Evolutionary conservation across 2,888 invertebrate genomes (phyloP).

Genomic region (Aspidiotus rigidus): DNA sequence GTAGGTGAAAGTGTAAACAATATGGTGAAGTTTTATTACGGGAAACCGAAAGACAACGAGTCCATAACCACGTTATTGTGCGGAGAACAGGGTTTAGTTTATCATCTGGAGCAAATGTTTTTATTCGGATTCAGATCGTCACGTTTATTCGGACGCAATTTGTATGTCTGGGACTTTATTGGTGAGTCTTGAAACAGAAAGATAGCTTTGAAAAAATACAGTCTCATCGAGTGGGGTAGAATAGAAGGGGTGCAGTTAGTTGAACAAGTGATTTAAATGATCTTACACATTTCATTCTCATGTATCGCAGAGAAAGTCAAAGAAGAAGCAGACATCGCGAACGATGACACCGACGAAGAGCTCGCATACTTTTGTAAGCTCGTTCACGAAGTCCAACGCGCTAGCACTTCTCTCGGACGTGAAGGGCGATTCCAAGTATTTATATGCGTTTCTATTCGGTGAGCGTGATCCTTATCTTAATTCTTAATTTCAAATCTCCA

Average conservation of each 20-base stretch:
- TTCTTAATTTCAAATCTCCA: not conserved
- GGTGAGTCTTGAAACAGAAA: conserved; percentile 51
- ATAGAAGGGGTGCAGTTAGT: too few relatives aligned
- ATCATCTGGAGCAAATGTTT: conserved; percentile 88
- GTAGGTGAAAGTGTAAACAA: conserved; percentile 89
- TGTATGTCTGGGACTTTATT: conserved; percentile 97
- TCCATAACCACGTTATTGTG: conserved; percentile 85
- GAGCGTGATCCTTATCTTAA: conserved; percentile 38
- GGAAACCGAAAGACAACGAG: conserved; percentile 51
- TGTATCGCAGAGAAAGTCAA: conserved; percentile 38
- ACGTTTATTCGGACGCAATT: conserved; percentile 82
- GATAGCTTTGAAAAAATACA: too few relatives aligned
- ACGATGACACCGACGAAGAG: conserved; percentile 33
- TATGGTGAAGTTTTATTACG: conserved; percentile 92
- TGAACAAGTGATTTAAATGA: too few relatives aligned
- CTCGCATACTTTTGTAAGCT: conserved; percentile 65
- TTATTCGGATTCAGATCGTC: conserved; percentile 90
- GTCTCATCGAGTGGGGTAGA: too few relatives aligned
- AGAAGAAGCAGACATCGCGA: conserved; percentile 37
- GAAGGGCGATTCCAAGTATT: conserved; percentile 97
- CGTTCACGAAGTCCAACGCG: conserved; percentile 76
- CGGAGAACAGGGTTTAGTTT: conserved; percentile 89
- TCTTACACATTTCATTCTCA: conserved; percentile 6
- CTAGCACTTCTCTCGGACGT: conserved; percentile 81
- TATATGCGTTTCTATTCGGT: conserved; percentile 88